A percentile compares a stretch with the other conserved stretches of the same genome.
Evolutionary conservation across 2,113 vertebrate genomes (phyloP).

Genomic region (Pterophyllum scalare): DNA sequence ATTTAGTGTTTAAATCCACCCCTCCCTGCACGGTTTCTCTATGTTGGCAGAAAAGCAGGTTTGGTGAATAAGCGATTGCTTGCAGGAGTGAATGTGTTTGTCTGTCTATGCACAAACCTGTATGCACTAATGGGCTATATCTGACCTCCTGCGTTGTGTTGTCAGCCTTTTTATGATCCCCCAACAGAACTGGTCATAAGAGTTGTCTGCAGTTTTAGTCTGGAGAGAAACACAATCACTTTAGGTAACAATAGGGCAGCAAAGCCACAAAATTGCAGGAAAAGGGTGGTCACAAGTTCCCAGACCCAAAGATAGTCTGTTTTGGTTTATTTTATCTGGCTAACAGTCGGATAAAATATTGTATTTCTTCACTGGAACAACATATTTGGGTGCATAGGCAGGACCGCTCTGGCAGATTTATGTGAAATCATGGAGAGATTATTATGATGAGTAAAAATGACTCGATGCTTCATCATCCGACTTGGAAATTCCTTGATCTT

Average conservation of each 20-base stretch:
- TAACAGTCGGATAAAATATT: no score
- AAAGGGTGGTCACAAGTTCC: background rate
- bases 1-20: background rate
- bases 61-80: background rate
- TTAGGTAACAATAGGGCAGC: background rate
- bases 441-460: background rate
- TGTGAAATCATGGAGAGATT: background rate
- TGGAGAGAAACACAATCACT: background rate
- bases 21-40: background rate
- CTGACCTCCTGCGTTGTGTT: background rate
- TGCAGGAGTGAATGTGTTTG: background rate
- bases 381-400: background rate
- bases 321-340: background rate
- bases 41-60: slow-evolving; percentile 11
- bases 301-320: background rate
- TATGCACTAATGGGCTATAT: background rate
- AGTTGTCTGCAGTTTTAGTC: background rate
- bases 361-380: background rate
- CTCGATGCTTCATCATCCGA: background rate
- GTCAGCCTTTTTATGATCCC: background rate
- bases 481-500: background rate
- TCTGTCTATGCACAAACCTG: background rate
- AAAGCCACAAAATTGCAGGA: background rate
- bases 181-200: background rate
- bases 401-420: background rate